Conservation (phyloP, 2,888 invertebrate species). For the Deilephila porcellus region DNA sequence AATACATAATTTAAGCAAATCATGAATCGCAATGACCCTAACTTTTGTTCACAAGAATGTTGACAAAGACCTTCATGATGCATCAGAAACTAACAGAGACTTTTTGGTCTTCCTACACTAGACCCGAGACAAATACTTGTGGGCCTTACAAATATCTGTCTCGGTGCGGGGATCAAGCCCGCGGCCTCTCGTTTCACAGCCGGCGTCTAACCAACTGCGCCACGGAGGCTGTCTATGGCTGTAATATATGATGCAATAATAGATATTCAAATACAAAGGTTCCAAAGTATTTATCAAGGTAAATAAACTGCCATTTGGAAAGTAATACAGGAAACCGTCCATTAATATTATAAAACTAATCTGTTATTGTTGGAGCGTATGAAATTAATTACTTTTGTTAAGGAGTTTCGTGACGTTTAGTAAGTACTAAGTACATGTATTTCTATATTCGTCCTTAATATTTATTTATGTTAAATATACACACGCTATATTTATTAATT, state of each 20-base stretch:
- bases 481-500: not conserved
- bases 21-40: not conserved
- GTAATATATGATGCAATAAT: too few relatives aligned
- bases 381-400: slow-evolving; percentile 8
- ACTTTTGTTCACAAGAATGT: not conserved
- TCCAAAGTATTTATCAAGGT: slow-evolving; percentile 5
- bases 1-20: too few relatives aligned
- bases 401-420: slow-evolving; percentile 10
- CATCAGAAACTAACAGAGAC: too few relatives aligned
- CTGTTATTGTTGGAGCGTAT: not conserved
- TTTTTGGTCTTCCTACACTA: not conserved
- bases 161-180: too few relatives aligned
- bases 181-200: too few relatives aligned
- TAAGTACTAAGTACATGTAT: not conserved
- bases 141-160: too few relatives aligned
- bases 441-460: not conserved
- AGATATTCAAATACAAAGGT: not conserved
- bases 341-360: slow-evolving; percentile 12
- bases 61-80: too few relatives aligned
- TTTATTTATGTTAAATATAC: not conserved
- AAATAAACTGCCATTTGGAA: not conserved
- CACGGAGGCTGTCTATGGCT: too few relatives aligned
- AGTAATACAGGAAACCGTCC: slow-evolving; percentile 2
- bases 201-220: too few relatives aligned
- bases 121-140: too few relatives aligned